Evolutionary conservation across 2,113 vertebrate genomes (phyloP), one percentile per base, ranked within the genome.

Genomic region (Bambusicola thoracicus): DNA sequence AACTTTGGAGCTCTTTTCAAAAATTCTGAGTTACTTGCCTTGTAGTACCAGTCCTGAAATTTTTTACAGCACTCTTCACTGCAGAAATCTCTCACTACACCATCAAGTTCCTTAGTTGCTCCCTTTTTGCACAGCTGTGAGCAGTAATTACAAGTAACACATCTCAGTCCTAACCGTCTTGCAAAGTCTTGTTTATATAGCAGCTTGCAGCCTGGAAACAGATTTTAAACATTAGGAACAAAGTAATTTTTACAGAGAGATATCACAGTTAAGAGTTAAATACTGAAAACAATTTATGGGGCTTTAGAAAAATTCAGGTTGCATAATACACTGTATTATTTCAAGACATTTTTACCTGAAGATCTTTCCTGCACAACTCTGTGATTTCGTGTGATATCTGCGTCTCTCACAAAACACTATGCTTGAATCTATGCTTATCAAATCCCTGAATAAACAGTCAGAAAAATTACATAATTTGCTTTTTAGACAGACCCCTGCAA

Each of bases 141-240:
- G 97, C 99, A 99, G 97, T 99, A 99, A 98, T 99, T 99, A 97
- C 99, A 99, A 95, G 98, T 99, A 93, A 99, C 99, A 93, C 99
- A 99, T 97, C 99, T 99, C 93, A 99, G 97, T 90, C 99, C 99
- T 97, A 99, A 97, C 70, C 98, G 98, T 89, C 98, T 98, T 97
- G 98, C 98, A 96, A 99, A 99, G 94, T 99, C 99, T 97, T 99
- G 99, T 98, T 99, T 99, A 96, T 98, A 99, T 69, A 99, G 97
- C 81, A 99, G 97, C 97, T 99, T 99, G 96, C 99, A 99, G 72
- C 99, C 99, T 99, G 97, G 85, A 98, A 95, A 97, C 56, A 97
- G 96, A 74, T 83, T 95, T 96, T 96, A 94, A 93, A 92, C 73
- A 90, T 96, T 95, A 97, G 95, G 91, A 96, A 96, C 89, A 97